Percentiles rank a stretch among this genome's conserved stretches.
Evolutionary conservation across 2,797 vertebrate genomes (phyloP).

Genomic region (Leuciscus waleckii): DNA sequence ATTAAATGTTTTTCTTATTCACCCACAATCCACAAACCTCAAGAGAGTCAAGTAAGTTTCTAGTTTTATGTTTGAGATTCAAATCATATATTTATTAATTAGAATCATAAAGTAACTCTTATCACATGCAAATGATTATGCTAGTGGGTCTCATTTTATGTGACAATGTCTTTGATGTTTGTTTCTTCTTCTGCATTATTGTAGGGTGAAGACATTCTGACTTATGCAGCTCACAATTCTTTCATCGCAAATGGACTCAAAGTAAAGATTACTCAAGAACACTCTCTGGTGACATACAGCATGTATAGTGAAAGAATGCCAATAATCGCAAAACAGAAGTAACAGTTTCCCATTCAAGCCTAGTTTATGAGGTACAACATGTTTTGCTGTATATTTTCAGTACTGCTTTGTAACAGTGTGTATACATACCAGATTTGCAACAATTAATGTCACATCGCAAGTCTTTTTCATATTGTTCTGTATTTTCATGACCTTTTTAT

Average conservation of each 20-base stretch:
- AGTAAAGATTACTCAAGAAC: not conserved
- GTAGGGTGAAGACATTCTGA: not conserved
- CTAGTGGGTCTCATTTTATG: not conserved
- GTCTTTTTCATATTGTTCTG: not conserved
- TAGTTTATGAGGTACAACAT: not conserved
- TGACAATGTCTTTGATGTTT: not conserved
- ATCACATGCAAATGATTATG: not conserved
- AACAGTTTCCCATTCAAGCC: not conserved
- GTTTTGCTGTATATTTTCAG: not conserved
- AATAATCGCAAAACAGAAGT: not conserved
- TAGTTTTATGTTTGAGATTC: not conserved
- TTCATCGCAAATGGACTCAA: not conserved
- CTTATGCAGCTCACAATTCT: not conserved
- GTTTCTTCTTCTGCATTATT: not conserved
- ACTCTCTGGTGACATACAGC: not conserved
- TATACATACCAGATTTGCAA: not conserved
- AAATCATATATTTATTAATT: not conserved
- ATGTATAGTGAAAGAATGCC: not conserved
- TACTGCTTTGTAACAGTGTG: not conserved
- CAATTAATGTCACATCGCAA: not conserved
- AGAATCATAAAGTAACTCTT: not conserved
- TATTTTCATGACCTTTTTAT: not conserved
- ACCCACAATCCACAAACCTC: not conserved
- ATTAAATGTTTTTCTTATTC: not conserved
- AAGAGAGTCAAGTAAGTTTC: slow-evolving; percentile 8